These are phyloP conservation scores for Aphaenogaster floridana DNA, from an alignment of 1,140 invertebrate species.

Conservation along the genomic window DNA sequence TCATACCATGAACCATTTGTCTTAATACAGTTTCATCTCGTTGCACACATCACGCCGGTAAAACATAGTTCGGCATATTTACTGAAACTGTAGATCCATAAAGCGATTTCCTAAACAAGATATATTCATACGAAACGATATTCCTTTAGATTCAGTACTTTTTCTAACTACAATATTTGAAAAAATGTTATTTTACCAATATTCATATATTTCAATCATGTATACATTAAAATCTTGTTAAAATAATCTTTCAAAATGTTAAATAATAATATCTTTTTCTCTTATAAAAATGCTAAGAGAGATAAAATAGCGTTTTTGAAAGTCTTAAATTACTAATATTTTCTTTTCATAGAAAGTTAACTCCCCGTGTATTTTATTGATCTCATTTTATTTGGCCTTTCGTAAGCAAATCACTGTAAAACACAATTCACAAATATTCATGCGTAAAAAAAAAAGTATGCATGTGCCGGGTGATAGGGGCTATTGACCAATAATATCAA, in stretches of 20 bases:
- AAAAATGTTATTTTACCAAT: not conserved
- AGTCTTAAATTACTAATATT: not conserved
- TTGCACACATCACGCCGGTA: conserved; percentile 61
- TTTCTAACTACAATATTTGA: not conserved
- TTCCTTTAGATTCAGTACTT: conserved; percentile 11
- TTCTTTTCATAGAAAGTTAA: conserved; percentile 12
- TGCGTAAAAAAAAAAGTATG: not conserved
- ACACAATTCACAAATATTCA: conserved; percentile 21
- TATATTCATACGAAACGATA: conserved; percentile 8
- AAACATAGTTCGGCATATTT: conserved; percentile 55
- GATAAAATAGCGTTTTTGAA: not conserved
- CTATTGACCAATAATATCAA: conserved; percentile 57
- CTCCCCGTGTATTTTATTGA: conserved; percentile 1
- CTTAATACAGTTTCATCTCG: conserved; percentile 69
- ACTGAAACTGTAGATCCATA: conserved; percentile 25
- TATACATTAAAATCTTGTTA: not conserved
- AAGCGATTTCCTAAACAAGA: not conserved
- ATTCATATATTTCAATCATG: not conserved
- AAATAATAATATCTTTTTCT: not conserved
- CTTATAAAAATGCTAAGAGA: not conserved
- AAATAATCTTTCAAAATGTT: not conserved
- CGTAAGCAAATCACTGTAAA: conserved; percentile 29
- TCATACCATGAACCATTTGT: conserved; percentile 68
- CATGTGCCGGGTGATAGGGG: conserved; percentile 29
- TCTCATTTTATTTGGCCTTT: not conserved